Base-by-base conservation (phyloP, 2,113 vertebrate species). In the Callopanchax toddi region DNA sequence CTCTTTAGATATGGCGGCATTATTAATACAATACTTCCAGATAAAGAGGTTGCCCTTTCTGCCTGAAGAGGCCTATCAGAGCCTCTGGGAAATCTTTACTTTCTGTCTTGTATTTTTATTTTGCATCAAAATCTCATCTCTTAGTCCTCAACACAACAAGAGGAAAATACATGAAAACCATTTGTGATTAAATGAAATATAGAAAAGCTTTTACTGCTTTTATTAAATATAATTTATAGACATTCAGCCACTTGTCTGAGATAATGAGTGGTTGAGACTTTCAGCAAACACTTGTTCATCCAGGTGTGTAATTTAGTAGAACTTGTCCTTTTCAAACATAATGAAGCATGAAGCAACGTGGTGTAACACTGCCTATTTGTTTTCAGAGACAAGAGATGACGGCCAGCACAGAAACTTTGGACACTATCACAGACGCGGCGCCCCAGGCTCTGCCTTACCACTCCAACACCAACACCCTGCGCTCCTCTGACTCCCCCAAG, bases 401-500 rank as follows among this genome's bases (percentile, higher is more conserved):
- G 0, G 92, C 93, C 67, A 96, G 95, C 54, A 89, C 92, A 36
- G 96, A 99, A 84, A 90, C 93, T 43, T 65, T 96, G 37, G 89
- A 92, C 34, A 70, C 42, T 3, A 44, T 79, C 1, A 0, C 23
- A 11, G 89, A 91, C 57, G 63, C 81, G 0, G 92, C 90, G 18
- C 95, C 94, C 0, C 96, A 97, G 83, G 94, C 95, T 0, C 93
- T 99, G 87, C 94, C 95, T 6, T 98, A 97, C 70, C 95, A 96
- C 3, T 95, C 96, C 67, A 92, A 90, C 74, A 89, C 93, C 29
- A 86, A 78, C 79, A 88, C 89, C 60, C 78, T 95, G 55, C 89
- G 92, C 60, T 88, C 95, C 2, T 26, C 18, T 8, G 93, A 89
- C 66, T 98, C 97, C 45, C 96, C 96, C 1, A 99, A 96, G 72